Base-by-base conservation (phyloP, 2,888 invertebrate genomes). In the Ormia ochracea region DNA sequence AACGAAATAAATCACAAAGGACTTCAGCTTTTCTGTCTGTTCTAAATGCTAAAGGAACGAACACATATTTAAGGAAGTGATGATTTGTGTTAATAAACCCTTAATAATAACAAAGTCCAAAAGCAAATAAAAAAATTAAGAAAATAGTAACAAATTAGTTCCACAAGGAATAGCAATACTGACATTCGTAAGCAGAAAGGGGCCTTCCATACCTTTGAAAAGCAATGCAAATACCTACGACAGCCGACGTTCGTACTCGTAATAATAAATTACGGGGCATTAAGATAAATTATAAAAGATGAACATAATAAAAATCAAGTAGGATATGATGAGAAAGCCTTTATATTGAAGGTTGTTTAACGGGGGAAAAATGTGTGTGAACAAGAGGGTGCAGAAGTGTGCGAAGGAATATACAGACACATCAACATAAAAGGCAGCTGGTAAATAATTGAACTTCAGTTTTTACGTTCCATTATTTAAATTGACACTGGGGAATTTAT, bases 251-350 rank as follows among this genome's bases (percentile, higher is more conserved):
- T 83, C 83, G 78, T 76, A 81, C 82, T 83, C 83, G 78, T 76
- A 81, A 80, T 80, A 86, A 86, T 86, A 87, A 87, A 87, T 87
- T 86, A 85, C 85, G 84, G 81, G 81, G 84, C 84, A 87, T 87
- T 85, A 85, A 81, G 82, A 84, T 84, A 85, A 87, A 85, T 82
- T 83, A 65, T 70, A 74, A 68, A 81, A 73, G 45, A 50, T 36
- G 36, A 43, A 36, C 17, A 19, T 12, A 48, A 38, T 26, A 48
- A 38, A 69, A 56, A 48, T 58, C 36, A 38, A 69, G 38, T 1
- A 48, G n/a, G 12, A 54, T 58, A 36, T 36, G 48, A 17, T 7
- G 10, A 12, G 36, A 33, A 56, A n/a, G 17, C 33, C 61, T 61
- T 21, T n/a, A 14, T 14, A 41, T 66, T 19, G 14, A 63, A 45